A percentile compares a stretch with the other conserved stretches of the same genome.
Conservation (phyloP, 2,797 vertebrate genomes). For the Lepidocolaptes lacrymiger region DNA sequence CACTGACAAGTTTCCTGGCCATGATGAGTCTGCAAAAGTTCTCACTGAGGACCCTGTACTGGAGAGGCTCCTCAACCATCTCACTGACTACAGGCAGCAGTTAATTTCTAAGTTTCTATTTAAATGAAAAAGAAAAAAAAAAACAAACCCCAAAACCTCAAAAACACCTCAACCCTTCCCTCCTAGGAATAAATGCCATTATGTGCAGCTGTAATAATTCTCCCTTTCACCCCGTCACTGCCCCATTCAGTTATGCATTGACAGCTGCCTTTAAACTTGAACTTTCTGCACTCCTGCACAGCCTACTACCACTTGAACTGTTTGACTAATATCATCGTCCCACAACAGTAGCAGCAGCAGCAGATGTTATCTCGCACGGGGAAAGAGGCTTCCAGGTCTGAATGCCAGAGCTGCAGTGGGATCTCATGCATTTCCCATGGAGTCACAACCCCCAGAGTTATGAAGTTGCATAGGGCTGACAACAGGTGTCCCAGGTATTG, state of each 20-base stretch:
- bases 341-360: background rate
- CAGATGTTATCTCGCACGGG: background rate
- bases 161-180: background rate
- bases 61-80: accelerated
- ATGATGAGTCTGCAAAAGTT: background rate
- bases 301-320: constrained; percentile 10
- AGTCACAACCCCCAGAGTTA: accelerated
- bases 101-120: background rate
- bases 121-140: background rate
- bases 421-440: background rate
- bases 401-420: background rate
- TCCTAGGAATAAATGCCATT: background rate
- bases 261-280: constrained; percentile 32
- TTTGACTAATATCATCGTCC: background rate
- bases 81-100: background rate
- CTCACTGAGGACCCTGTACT: background rate
- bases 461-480: accelerated
- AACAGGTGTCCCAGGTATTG: accelerated
- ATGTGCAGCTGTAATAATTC: background rate
- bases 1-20: background rate
- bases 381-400: background rate
- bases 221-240: background rate
- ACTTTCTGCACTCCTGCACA: background rate
- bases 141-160: background rate
- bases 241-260: background rate